Base-by-base conservation (phyloP, 1,140 invertebrate genomes). In the Sycophila sp. region DNA sequence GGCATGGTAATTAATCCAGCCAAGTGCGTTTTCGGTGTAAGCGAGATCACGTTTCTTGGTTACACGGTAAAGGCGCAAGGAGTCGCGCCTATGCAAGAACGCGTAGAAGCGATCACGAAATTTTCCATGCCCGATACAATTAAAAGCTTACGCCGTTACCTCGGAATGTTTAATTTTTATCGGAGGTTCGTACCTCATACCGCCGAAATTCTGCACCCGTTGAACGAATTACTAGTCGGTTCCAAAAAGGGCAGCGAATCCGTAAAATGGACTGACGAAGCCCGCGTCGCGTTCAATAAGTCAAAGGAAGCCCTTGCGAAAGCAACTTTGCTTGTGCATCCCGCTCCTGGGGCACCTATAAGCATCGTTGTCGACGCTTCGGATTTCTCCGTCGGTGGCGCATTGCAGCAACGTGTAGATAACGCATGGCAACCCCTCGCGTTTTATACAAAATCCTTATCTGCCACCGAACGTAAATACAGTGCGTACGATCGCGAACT, bases 401-500 rank as follows among this genome's bases (percentile, higher is more conserved):
- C 49, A 4, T 30, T 80, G 47, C 66, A 76, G 40, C 80, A 83
- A 72, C 30, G 38, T 7, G 49, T 53, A n/a, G 28, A 73, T 10
- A 59, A 71, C 8, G 58, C 32, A 3, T 78, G 76, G 75, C 38
- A 76, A 73, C 85, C 85, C 6, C 65, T 87, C 0, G 80, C 67
- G 10, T 87, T 87, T 71, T 86, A 82, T 63, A 82, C 78, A 10
- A 80, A 73, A 56, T 81, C 79, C 64, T 65, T 86, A 6, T 73
- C 51, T 6, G n/a, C 68, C 13, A 24, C 80, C 4, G 64, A 84
- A 58, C 55, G 15, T 7, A 79, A 78, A 42, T 81, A 82, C 38
- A 71, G 47, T 24, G 73, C 80, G 0, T 86, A 84, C 60, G 79
- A 87, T 72, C 59, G 83, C 4, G 83, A 87, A 75, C 74, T 88